These are phyloP conservation scores for Cryptocephalus primarius DNA, from an alignment of 2,888 invertebrate species.

Conservation along the genomic window DNA sequence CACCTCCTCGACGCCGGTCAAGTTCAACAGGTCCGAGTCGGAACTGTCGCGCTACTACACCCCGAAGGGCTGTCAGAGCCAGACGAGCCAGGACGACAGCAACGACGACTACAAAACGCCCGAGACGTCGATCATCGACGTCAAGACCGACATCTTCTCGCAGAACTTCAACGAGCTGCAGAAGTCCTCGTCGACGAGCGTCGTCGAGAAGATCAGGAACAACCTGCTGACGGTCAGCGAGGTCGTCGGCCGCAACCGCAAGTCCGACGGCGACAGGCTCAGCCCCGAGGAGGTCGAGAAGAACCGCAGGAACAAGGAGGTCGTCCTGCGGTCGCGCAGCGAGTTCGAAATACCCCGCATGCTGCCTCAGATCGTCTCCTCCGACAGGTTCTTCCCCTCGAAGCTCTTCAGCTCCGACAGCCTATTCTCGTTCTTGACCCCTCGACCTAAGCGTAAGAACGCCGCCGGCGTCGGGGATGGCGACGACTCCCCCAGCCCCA, in stretches of 20 bases:
- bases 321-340: slow-evolving; percentile 32
- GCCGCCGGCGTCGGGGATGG: slow-evolving; percentile 5
- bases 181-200: slow-evolving; percentile 26
- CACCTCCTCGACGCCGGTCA: slow-evolving; percentile 12
- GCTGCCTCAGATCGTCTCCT: slow-evolving; percentile 12
- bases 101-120: slow-evolving; percentile 32
- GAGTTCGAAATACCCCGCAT: slow-evolving; percentile 31
- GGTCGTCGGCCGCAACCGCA: slow-evolving; percentile 2
- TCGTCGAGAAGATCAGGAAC: slow-evolving; percentile 18
- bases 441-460: slow-evolving; percentile 33
- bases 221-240: slow-evolving; percentile 7
- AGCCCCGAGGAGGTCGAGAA: slow-evolving; percentile 10
- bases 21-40: slow-evolving; percentile 3
- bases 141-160: slow-evolving; percentile 22
- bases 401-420: slow-evolving; percentile 30
- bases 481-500: slow-evolving; percentile 10
- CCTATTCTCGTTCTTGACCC: slow-evolving; percentile 48
- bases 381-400: slow-evolving; percentile 19
- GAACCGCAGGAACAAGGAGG: slow-evolving; percentile 13
- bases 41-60: slow-evolving; percentile 16
- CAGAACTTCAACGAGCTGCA: slow-evolving; percentile 27
- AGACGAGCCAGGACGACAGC: slow-evolving; percentile 25
- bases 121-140: slow-evolving; percentile 12
- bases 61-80: slow-evolving; percentile 16
- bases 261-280: slow-evolving; percentile 11